Conservation (phyloP, 2,797 vertebrate genomes). For the Australoheros facetus region DNA sequence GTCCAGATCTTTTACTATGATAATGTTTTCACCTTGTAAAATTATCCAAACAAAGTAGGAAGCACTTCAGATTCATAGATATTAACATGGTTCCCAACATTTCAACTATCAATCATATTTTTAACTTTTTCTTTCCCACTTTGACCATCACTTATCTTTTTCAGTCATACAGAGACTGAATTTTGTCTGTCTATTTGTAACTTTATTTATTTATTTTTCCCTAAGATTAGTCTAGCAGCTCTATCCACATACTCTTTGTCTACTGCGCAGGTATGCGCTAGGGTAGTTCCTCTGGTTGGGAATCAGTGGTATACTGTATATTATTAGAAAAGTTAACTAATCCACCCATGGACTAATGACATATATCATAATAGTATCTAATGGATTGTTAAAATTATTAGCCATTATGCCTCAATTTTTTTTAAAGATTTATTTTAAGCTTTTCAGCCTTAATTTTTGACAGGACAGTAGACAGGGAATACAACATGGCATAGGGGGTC, state of each 20-base stretch:
- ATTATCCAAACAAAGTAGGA: neutral
- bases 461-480: neutral
- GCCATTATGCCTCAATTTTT: neutral
- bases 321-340: too few relatives aligned
- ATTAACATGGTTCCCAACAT: neutral
- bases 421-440: neutral
- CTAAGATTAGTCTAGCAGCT: neutral
- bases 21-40: neutral
- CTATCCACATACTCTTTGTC: neutral
- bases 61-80: neutral
- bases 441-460: neutral
- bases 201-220: fast-evolving
- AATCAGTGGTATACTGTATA: too few relatives aligned
- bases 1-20: neutral
- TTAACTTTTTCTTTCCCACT: neutral
- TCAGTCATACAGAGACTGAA: neutral
- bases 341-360: too few relatives aligned
- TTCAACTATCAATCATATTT: neutral
- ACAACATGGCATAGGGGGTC: too few relatives aligned
- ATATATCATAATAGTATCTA: neutral
- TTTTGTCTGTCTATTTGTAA: neutral
- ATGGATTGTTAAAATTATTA: neutral
- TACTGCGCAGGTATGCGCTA: neutral
- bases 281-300: too few relatives aligned
- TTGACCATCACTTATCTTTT: neutral